Percentiles rank a stretch among this genome's conserved stretches.
These are phyloP conservation scores for Melanotaenia pygmaea DNA, from an alignment of 2,797 vertebrate genomes.

Conservation along the genomic window DNA sequence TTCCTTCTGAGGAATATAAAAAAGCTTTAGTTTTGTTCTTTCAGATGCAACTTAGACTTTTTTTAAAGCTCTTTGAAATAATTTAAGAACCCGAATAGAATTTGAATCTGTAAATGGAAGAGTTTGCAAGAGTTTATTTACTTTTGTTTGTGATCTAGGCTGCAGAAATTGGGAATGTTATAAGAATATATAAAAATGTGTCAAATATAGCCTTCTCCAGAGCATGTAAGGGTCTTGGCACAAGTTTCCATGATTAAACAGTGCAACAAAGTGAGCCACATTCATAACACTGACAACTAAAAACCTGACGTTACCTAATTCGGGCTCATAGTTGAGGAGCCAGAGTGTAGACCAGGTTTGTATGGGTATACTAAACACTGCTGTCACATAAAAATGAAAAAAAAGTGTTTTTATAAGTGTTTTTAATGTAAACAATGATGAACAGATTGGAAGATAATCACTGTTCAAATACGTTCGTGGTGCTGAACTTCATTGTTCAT, in stretches of 20 bases:
- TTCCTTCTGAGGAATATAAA: too few species aligned
- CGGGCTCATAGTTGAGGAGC: not conserved
- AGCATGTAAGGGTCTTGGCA: not conserved
- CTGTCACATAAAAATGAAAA: not conserved
- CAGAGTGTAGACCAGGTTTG: not conserved
- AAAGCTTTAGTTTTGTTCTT: not conserved
- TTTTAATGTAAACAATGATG: not conserved
- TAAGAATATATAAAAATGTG: not conserved
- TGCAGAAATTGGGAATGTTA: too few species aligned
- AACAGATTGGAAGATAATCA: not conserved
- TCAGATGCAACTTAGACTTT: not conserved
- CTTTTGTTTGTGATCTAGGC: too few species aligned
- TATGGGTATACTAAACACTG: not conserved
- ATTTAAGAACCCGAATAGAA: not conserved
- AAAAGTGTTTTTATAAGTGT: not conserved
- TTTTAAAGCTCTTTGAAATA: not conserved
- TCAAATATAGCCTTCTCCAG: not conserved
- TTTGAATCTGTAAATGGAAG: too few species aligned
- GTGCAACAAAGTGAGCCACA: not conserved
- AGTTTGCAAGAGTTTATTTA: not conserved
- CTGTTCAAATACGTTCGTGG: not conserved
- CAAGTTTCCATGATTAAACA: not conserved
- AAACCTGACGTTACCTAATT: not conserved
- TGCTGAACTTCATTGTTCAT: constrained; percentile 9
- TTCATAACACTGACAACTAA: not conserved